phyloP scores from a whole-genome alignment of 2,113 vertebrate species.

The Glaucidium brasilianum region DNA sequence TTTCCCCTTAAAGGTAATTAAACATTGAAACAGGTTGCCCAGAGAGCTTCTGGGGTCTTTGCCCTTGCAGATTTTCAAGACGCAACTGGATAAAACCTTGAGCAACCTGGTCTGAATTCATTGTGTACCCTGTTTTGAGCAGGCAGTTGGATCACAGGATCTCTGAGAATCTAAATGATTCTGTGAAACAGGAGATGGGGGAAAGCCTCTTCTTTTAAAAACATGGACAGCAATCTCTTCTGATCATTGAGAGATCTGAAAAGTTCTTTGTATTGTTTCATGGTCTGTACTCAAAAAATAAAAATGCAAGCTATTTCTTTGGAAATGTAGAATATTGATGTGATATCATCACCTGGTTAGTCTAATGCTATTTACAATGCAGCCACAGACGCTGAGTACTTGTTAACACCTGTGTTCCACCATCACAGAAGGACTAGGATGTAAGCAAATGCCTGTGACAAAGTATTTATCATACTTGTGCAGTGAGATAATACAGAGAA shows the following conservation, averaged over 20 bases:
- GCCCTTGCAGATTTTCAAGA: not conserved
- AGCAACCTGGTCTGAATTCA: not conserved
- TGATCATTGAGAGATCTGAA: not conserved
- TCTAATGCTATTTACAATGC: conserved; percentile 19
- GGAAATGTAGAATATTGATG: not conserved
- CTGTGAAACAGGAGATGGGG: not conserved
- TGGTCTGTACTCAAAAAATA: not conserved
- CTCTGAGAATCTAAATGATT: not conserved
- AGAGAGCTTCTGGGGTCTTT: not conserved
- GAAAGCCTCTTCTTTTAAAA: not conserved
- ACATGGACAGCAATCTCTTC: not conserved
- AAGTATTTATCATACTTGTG: conserved; percentile 65
- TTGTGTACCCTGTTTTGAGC: not conserved
- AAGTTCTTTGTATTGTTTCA: not conserved
- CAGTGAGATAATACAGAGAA: conserved; percentile 49
- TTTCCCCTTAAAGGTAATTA: not conserved
- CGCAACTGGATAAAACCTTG: not conserved
- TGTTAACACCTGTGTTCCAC: conserved; percentile 65
- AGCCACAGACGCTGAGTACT: not conserved
- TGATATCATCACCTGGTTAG: conserved; percentile 27
- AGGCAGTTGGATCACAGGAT: not conserved
- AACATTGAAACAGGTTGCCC: not conserved
- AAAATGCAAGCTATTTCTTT: not conserved
- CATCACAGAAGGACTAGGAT: conserved; percentile 37
- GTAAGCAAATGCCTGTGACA: conserved; percentile 47